These are phyloP conservation scores for Haliclona indistincta DNA, from an alignment of 37 sponge, comb jelly and placozoan genomes.

Conservation along the genomic window DNA sequence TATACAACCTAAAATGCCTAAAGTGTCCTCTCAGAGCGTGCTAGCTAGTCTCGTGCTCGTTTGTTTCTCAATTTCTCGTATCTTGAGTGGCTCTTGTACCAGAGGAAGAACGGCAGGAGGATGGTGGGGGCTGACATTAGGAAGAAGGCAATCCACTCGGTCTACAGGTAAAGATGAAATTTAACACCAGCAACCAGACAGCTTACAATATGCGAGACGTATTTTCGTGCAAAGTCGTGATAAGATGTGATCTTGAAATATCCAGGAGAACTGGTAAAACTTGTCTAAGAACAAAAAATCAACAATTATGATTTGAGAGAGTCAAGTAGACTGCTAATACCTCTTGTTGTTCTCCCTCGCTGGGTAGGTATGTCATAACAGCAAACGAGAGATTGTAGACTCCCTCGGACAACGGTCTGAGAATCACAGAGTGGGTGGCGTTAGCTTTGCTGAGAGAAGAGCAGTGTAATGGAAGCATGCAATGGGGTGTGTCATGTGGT, in stretches of 20 bases:
- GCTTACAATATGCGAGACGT: constrained; percentile 73
- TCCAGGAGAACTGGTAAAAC: constrained; percentile 84
- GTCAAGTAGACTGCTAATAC: not conserved
- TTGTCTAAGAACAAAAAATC: too few relatives aligned
- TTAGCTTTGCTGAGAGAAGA: constrained; percentile 45
- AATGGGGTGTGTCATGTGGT: constrained; percentile 13
- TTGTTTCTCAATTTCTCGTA: constrained; percentile 74
- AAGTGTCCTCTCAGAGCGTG: not conserved
- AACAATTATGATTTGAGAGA: not conserved
- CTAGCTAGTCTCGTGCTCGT: constrained; percentile 7
- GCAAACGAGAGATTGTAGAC: constrained; percentile 85
- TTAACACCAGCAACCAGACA: not conserved
- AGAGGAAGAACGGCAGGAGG: constrained; percentile 83
- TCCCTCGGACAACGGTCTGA: constrained; percentile 45
- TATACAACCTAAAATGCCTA: not conserved
- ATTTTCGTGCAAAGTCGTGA: constrained; percentile 66
- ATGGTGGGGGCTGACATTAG: constrained; percentile 82
- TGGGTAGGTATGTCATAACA: constrained; percentile 48
- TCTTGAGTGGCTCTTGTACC: constrained; percentile 75
- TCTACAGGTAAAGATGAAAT: constrained; percentile 10
- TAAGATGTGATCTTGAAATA: constrained; percentile 33
- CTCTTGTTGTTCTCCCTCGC: constrained; percentile 1
- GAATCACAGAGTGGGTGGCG: constrained; percentile 75
- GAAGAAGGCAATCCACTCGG: constrained; percentile 91
- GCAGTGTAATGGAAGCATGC: not conserved